Conservation (phyloP, 2,113 vertebrate species). For the Chlorodrepanis virens region DNA sequence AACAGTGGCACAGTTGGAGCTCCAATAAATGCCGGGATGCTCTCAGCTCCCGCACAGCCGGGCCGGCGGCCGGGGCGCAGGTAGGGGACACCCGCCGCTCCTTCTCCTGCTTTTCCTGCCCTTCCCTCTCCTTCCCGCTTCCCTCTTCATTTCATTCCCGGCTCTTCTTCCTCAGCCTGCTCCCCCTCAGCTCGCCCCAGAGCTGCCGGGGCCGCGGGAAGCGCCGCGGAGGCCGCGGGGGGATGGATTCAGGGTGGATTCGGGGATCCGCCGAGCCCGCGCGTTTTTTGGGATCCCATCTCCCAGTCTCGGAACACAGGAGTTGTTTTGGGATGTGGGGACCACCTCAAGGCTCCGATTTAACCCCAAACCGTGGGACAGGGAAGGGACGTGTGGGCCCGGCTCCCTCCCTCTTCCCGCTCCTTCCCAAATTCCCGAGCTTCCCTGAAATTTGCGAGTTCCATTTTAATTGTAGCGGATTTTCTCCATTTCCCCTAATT, state of each 20-base stretch:
- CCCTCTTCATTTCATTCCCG: neutral
- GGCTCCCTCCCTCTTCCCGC: neutral
- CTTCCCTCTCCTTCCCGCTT: neutral
- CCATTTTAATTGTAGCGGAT: neutral
- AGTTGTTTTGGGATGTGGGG: neutral
- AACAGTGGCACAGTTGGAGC: conserved; percentile 94
- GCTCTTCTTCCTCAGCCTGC: neutral
- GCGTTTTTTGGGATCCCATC: neutral
- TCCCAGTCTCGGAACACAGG: neutral
- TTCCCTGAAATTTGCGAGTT: neutral
- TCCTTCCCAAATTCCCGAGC: neutral
- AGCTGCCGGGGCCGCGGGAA: neutral
- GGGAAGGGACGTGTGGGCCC: neutral
- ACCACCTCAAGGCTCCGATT: neutral
- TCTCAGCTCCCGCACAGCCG: conserved; percentile 79
- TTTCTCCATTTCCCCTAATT: neutral
- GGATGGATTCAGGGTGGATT: neutral
- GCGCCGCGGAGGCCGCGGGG: neutral
- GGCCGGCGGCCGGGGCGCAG: conserved; percentile 72
- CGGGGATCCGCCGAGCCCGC: neutral
- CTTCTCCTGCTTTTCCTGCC: neutral
- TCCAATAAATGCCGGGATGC: conserved; percentile 96
- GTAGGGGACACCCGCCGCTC: conserved; percentile 74
- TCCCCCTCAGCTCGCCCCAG: neutral
- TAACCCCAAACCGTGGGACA: neutral